A percentile compares a stretch with the other conserved stretches of the same genome.
These are phyloP conservation scores for Centropyge bicolor DNA, from an alignment of 2,797 vertebrate genomes.

Conservation along the genomic window DNA sequence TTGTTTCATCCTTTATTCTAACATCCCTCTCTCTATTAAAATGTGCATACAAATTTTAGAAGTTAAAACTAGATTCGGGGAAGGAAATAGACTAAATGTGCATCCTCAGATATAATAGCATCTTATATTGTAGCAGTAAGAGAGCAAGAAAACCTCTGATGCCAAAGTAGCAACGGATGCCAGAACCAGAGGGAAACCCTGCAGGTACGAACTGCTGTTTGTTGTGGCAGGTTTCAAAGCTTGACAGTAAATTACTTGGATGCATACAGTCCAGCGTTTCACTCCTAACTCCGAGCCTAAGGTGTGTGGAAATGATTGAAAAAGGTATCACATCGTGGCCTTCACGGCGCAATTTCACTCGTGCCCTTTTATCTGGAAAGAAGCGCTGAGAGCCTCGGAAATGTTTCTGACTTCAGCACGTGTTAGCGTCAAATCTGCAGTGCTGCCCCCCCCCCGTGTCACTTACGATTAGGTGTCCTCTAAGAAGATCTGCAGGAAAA, in stretches of 20 bases:
- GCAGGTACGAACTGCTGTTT: slow-evolving; percentile 10
- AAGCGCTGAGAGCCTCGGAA: slow-evolving; percentile 73
- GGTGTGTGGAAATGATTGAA: slow-evolving; percentile 46
- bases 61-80: neutral
- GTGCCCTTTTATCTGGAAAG: slow-evolving; percentile 62
- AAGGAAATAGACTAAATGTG: neutral
- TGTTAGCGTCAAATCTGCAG: slow-evolving; percentile 80
- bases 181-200: neutral
- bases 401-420: slow-evolving; percentile 80
- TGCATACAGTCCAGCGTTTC: neutral
- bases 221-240: slow-evolving; percentile 6
- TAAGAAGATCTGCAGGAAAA: slow-evolving; percentile 71
- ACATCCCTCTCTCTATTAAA: neutral
- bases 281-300: neutral
- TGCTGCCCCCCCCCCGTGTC: slow-evolving; percentile 75
- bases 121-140: neutral
- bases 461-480: slow-evolving; percentile 82
- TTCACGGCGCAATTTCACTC: slow-evolving; percentile 52
- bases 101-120: neutral
- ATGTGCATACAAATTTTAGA: neutral
- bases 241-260: neutral
- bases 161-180: neutral
- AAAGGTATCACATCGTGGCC: slow-evolving; percentile 56
- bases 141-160: slow-evolving; percentile 9
- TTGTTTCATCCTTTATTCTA: neutral